Evolutionary conservation across 2,888 invertebrate species (phyloP).

Genomic region (Bombyx huttoni): DNA sequence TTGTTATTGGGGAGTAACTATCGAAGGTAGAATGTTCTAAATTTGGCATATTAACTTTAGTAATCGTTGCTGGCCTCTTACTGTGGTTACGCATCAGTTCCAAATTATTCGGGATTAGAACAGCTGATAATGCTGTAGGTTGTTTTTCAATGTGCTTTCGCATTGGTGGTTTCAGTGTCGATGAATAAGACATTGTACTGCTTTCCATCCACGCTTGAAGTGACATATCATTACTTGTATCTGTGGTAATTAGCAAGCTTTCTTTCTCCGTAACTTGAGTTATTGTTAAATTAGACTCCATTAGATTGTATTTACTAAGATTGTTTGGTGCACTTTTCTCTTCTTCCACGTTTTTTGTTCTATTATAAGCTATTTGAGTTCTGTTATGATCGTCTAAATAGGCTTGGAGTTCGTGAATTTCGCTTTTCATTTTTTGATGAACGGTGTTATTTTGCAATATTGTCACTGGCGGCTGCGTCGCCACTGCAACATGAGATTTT

Average conservation of each 20-base stretch:
- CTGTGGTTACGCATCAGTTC: conserved; percentile 38
- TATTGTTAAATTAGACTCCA: conserved; percentile 59
- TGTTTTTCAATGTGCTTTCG: conserved; percentile 44
- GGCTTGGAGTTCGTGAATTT: conserved; percentile 57
- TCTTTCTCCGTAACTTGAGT: conserved; percentile 60
- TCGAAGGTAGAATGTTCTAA: conserved; percentile 41
- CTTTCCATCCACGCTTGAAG: conserved; percentile 54
- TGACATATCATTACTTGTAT: conserved; percentile 56
- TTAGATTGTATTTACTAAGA: conserved; percentile 52
- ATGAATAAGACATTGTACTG: conserved; percentile 37
- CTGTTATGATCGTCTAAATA: conserved; percentile 51
- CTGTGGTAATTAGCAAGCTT: conserved; percentile 54
- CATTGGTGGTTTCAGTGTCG: conserved; percentile 32
- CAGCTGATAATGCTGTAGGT: conserved; percentile 73
- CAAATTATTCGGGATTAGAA: conserved; percentile 72
- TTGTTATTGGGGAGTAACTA: conserved; percentile 45
- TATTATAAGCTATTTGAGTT: conserved; percentile 54
- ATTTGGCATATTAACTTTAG: conserved; percentile 55
- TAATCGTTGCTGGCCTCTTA: conserved; percentile 55
- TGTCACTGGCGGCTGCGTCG: conserved; percentile 30
- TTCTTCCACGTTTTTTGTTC: conserved; percentile 57
- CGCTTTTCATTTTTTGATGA: conserved; percentile 53
- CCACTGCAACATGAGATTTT: conserved; percentile 23
- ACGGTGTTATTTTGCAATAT: conserved; percentile 37
- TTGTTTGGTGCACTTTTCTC: conserved; percentile 48